These are phyloP conservation scores for Zaprionus vittiger DNA, from an alignment of 1,140 invertebrate genomes.

Conservation along the genomic window DNA sequence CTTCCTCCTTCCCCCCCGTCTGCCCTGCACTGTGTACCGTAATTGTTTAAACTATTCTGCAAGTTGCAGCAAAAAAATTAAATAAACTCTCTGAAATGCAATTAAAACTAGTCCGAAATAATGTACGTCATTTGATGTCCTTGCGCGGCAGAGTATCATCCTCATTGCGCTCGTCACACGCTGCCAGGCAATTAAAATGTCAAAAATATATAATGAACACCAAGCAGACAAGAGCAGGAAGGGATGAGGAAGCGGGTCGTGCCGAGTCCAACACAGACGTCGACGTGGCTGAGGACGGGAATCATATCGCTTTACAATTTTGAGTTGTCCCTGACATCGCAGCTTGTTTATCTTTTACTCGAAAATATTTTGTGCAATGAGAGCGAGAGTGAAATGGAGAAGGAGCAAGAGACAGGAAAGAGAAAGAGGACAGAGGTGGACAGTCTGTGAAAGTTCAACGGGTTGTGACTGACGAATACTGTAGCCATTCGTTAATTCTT, in stretches of 20 bases:
- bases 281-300: constrained; percentile 13
- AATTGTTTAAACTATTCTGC: constrained; percentile 76
- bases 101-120: constrained; percentile 67
- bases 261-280: background rate
- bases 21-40: constrained; percentile 1
- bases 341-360: constrained; percentile 59
- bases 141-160: constrained; percentile 33
- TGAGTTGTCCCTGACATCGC: constrained; percentile 67
- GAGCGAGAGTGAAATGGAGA: background rate
- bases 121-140: constrained; percentile 56
- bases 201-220: constrained; percentile 63
- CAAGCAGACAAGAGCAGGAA: constrained; percentile 19
- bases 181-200: constrained; percentile 68
- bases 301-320: constrained; percentile 67
- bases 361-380: background rate
- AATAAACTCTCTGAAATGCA: constrained; percentile 49
- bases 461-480: constrained; percentile 28
- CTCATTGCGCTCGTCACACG: constrained; percentile 48
- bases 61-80: constrained; percentile 24
- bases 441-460: constrained; percentile 33
- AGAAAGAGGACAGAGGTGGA: background rate
- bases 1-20: background rate
- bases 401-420: background rate
- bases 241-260: background rate
- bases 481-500: constrained; percentile 9